Evolutionary conservation across 2,797 vertebrate species (phyloP), one percentile per base, ranked within the genome.

Genomic region (Urocyon cinereoargenteus): DNA sequence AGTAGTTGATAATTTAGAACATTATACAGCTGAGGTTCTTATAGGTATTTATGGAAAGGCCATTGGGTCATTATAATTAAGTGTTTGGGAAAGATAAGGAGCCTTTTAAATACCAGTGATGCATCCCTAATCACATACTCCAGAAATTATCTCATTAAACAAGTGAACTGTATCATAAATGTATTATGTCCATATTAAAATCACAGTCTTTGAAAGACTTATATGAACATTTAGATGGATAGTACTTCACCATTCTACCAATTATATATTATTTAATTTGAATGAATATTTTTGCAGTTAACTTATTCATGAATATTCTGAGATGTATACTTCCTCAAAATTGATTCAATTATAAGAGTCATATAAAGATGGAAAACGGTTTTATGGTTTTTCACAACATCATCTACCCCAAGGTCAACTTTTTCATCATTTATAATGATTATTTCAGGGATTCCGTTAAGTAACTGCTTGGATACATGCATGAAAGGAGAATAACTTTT

Each of bases 131-230:
- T 96, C 36, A 88, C 26, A 68, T 70, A 83, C 66, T 78, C 24
- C 28, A 85, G 31, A 88, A 70, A 88, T 61, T 77, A 51, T 55
- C 12, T 66, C 45, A 92, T 85, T 87, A 96, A 94, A 31, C 26
- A 81, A 68, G 15, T 83, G 68, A 96, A 83, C 36, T 95, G 73
- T 26, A 84, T 92, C 31, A 79, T 75, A 86, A 92, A 86, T 86
- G 14, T 19, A 68, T 89, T 82, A 40, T 36, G 24, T 12, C 0
- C 16, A 72, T 64, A 73, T 34, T 55, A 86, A 93, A 95, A 78
- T n/a, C 26, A 84, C 16, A 66, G 5, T 68, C 49, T 94, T 55
- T 94, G 53, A 79, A 84, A 90, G 70, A 34, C 28, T 79, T 83
- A 82, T 49, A 9, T 68, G 72, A 75, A 82, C 73, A 62, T 61